These are phyloP conservation scores for Aphis craccivora DNA, from an alignment of 1,140 invertebrate genomes.

Conservation along the genomic window DNA sequence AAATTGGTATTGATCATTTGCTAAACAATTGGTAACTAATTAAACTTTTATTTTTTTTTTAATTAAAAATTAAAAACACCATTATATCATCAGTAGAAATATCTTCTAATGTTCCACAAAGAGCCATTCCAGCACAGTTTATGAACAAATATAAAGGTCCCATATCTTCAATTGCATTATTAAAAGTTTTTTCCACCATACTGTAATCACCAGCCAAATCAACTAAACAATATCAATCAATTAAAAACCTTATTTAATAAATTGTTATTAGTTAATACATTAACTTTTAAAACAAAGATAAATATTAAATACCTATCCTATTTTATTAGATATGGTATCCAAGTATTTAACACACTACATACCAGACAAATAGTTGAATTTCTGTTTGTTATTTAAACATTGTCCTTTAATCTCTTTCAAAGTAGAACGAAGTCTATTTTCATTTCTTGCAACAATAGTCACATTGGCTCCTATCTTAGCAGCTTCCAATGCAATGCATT, in stretches of 20 bases:
- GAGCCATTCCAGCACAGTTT: slow-evolving; percentile 88
- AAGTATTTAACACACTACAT: slow-evolving; percentile 52
- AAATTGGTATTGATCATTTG: slow-evolving; percentile 77
- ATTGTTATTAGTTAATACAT: not conserved
- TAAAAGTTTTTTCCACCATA: slow-evolving; percentile 70
- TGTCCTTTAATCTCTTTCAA: slow-evolving; percentile 68
- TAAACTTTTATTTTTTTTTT: not conserved
- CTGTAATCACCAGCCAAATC: slow-evolving; percentile 78
- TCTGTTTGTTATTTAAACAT: slow-evolving; percentile 67
- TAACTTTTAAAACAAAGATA: not conserved
- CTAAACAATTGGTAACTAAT: slow-evolving; percentile 59
- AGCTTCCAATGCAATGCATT: slow-evolving; percentile 79
- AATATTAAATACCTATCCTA: not conserved
- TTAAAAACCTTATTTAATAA: not conserved
- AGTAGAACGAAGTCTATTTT: slow-evolving; percentile 72
- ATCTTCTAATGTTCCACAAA: slow-evolving; percentile 84
- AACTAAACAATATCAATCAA: slow-evolving; percentile 63
- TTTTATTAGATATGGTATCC: not conserved
- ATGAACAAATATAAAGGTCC: slow-evolving; percentile 88
- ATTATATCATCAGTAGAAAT: slow-evolving; percentile 76
- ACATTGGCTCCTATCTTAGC: slow-evolving; percentile 84
- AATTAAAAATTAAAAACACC: slow-evolving; percentile 62
- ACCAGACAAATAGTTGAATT: slow-evolving; percentile 72
- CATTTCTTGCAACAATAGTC: slow-evolving; percentile 86
- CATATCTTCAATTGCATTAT: slow-evolving; percentile 69